Evolutionary conservation across 2,888 invertebrate species (phyloP).

Genomic region (Scaptodrosophila latifasciaeformis): DNA sequence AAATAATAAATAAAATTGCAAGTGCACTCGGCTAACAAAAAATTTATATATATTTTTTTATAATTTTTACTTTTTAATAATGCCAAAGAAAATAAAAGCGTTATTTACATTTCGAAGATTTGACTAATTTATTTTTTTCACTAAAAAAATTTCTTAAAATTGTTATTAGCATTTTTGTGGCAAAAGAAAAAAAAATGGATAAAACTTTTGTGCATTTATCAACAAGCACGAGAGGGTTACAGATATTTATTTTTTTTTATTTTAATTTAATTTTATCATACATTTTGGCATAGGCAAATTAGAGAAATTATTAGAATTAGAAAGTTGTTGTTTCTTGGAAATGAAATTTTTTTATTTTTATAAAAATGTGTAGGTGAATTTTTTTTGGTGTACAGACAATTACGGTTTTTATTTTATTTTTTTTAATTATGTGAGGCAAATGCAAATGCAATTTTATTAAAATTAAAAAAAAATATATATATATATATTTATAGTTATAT

Average conservation of each 20-base stretch:
- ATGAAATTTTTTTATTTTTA: conserved; percentile 26
- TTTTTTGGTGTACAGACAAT: not conserved
- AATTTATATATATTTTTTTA: conserved; percentile 16
- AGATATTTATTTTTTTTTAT: conserved; percentile 7
- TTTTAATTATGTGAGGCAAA: conserved; percentile 46
- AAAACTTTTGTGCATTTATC: conserved; percentile 32
- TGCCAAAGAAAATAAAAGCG: conserved; percentile 48
- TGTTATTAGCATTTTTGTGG: not conserved
- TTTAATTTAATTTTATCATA: conserved; percentile 19
- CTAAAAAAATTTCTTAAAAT: not conserved
- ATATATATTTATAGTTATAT: conserved; percentile 36
- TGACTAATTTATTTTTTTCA: conserved; percentile 12
- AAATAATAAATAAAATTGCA: conserved; percentile 54
- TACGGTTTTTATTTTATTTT: too few species aligned
- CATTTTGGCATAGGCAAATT: too few species aligned
- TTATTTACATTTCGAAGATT: conserved; percentile 49
- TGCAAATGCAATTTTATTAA: conserved; percentile 57
- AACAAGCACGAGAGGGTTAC: conserved; percentile 26
- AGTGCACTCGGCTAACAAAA: conserved; percentile 56
- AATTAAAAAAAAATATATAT: not conserved
- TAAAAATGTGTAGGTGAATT: conserved; percentile 9
- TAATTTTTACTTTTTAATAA: conserved; percentile 16
- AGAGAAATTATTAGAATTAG: too few species aligned
- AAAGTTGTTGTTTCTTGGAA: too few species aligned
- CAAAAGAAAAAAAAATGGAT: not conserved